Percentiles rank a stretch among this genome's conserved stretches.
These are phyloP conservation scores for Idaea biselata DNA, from an alignment of 2,888 invertebrate species.

Conservation along the genomic window DNA sequence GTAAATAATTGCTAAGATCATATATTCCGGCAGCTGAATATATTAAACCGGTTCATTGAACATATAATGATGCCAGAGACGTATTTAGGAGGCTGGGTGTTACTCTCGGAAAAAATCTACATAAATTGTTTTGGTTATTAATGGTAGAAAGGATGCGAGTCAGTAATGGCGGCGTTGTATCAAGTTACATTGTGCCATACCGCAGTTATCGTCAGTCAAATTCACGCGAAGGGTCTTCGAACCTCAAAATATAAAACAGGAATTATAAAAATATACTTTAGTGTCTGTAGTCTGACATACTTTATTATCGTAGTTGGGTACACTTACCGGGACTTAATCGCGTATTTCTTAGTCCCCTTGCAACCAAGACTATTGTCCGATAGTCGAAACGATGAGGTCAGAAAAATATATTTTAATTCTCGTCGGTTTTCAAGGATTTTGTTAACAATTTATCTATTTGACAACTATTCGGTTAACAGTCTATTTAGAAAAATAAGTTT, in stretches of 20 bases:
- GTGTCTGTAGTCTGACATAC: too few relatives aligned
- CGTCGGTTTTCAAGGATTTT: too few relatives aligned
- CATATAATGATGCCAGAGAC: neutral
- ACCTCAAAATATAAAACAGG: neutral
- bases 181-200: neutral
- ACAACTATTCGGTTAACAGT: too few relatives aligned
- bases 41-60: conserved; percentile 1
- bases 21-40: neutral
- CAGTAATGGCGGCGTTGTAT: neutral
- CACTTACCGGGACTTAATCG: too few relatives aligned
- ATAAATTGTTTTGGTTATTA: conserved; percentile 1
- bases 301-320: too few relatives aligned
- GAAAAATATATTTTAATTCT: too few relatives aligned
- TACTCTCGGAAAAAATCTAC: neutral
- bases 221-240: neutral
- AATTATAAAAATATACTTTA: neutral
- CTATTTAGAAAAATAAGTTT: too few relatives aligned
- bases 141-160: neutral
- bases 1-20: neutral
- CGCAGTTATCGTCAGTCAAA: neutral
- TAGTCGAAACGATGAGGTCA: too few relatives aligned
- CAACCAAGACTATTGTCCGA: too few relatives aligned
- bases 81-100: neutral
- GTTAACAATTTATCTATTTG: too few relatives aligned
- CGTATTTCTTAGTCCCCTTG: too few relatives aligned